phyloP scores from a whole-genome alignment of 2,113 vertebrate genomes.

The Marmota flaviventris region DNA sequence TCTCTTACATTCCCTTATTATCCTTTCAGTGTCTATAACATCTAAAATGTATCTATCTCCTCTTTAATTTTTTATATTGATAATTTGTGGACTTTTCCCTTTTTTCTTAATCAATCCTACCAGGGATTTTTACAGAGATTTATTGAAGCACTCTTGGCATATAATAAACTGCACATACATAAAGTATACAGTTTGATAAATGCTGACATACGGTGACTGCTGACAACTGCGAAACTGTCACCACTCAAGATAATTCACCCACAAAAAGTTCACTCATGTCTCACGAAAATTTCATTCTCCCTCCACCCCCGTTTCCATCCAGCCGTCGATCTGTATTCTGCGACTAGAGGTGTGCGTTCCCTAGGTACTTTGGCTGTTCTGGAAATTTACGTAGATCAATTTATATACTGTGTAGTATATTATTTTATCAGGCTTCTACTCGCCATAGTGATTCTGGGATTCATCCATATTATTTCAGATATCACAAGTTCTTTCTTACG shows the following conservation, averaged over 20 bases:
- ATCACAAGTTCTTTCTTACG: neutral
- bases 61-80: constrained; percentile 40
- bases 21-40: neutral
- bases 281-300: neutral
- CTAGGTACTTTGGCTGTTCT: neutral
- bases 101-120: constrained; percentile 6
- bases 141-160: neutral
- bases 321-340: neutral
- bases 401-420: fast-evolving
- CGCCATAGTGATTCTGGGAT: neutral
- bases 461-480: neutral
- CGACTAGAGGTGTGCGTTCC: neutral
- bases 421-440: neutral
- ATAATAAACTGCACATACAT: neutral
- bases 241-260: neutral
- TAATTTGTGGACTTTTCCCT: neutral
- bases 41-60: neutral
- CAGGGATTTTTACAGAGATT: constrained; percentile 33
- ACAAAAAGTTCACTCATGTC: neutral
- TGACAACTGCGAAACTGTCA: neutral
- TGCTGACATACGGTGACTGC: neutral
- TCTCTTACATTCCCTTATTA: neutral
- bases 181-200: neutral
- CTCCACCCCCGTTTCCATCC: neutral
- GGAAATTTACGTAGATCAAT: neutral